These are phyloP conservation scores for Atlantisia rogersi DNA, from an alignment of 2,113 vertebrate genomes.

Conservation along the genomic window DNA sequence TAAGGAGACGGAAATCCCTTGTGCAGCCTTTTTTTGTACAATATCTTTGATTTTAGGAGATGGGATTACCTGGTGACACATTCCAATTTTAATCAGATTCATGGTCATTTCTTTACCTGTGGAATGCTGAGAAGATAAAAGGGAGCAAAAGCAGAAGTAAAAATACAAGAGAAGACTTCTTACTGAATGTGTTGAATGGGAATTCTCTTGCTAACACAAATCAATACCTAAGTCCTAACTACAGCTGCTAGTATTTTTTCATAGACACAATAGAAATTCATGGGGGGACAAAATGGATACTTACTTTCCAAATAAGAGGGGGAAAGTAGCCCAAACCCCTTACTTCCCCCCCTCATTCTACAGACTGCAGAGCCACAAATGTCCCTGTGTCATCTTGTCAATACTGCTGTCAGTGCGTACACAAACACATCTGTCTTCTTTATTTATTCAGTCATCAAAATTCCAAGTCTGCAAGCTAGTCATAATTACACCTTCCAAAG, in stretches of 20 bases:
- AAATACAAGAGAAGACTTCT: background rate
- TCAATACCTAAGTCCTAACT: background rate
- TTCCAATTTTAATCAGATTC: background rate
- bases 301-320: background rate
- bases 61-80: background rate
- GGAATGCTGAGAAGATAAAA: background rate
- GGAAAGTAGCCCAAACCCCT: background rate
- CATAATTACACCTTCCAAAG: slow-evolving; percentile 46
- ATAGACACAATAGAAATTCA: background rate
- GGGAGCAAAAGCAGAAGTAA: background rate
- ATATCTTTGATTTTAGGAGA: background rate
- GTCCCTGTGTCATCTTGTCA: slow-evolving; percentile 11
- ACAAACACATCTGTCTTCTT: slow-evolving; percentile 25
- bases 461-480: slow-evolving; percentile 53
- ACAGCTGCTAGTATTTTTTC: background rate
- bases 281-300: background rate
- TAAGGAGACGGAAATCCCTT: background rate
- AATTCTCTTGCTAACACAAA: background rate
- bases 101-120: background rate
- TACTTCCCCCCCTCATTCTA: background rate
- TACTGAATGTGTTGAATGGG: background rate
- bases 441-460: slow-evolving; percentile 62
- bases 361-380: background rate
- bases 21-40: background rate
- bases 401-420: background rate